Base-by-base conservation (phyloP, 1,140 invertebrate genomes). In the Hycleus cichorii region DNA sequence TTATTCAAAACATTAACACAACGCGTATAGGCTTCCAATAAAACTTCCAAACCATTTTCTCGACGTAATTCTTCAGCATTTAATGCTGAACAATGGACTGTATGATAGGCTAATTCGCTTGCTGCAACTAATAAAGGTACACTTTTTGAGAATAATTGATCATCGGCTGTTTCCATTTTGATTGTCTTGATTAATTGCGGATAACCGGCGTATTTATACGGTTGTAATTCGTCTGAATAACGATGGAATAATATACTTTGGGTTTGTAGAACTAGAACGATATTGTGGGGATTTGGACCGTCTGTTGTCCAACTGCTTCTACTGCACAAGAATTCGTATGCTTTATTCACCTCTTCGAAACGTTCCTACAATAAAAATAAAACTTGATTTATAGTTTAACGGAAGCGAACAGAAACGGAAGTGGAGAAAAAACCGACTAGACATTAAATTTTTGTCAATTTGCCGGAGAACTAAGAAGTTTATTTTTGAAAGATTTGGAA, bases 151-250 rank as follows among this genome's bases (percentile, higher is more conserved):
- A 99, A 99, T 59, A 99, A 76, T 60, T 87, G 81, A 49, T 97
- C 93, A 69, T 98, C 95, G 38, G 86, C 84, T 0, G 94, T 93
- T 78, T 99, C 96, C 69, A 97, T 76, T 68, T 87, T 82, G 52
- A 99, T 95, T 0, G 96, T 99, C 75, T 95, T 94, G 32, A 99
- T 93, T 7, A 99, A 78, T 78, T 97, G 95, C 0, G 92, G 91
- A 79, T 99, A 99, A 3, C 97, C 97, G 47, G 97, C 93, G 77
- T 99, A 99, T 75, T 99, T 99, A 78, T 98, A 99, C 3, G 94
- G 95, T 58, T 91, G 83, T 65, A 77, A 71, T 92, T 90, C 89
- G 68, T 91, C 82, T 10, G 86, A 85, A 77, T 96, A 95, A 67
- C 94, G 82, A 66, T 89, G 84, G 72, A 97, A 99, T 1, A 99